Percentiles rank a stretch among this genome's conserved stretches.
Evolutionary conservation across 1,140 invertebrate species (phyloP).

Genomic region (Wiebesia pumilae): DNA sequence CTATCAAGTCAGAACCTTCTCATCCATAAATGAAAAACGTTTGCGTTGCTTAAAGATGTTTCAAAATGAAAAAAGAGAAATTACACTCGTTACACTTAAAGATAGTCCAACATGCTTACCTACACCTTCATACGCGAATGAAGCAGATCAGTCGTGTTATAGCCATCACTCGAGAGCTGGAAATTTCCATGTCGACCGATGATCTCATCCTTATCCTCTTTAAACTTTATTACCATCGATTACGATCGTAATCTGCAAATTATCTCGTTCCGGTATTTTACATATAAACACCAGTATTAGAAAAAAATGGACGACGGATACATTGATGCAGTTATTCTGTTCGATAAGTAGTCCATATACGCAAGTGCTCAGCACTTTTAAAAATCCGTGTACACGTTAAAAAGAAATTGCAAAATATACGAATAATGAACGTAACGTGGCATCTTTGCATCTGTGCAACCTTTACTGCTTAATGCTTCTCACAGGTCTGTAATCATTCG

Average conservation of each 20-base stretch:
- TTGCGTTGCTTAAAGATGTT: constrained; percentile 7
- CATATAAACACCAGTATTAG: constrained; percentile 51
- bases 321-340: constrained; percentile 48
- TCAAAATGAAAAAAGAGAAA: constrained; percentile 2
- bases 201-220: constrained; percentile 51
- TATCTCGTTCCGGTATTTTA: constrained; percentile 52
- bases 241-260: constrained; percentile 49
- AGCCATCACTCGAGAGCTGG: constrained; percentile 15
- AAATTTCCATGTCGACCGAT: constrained; percentile 50
- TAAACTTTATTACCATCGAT: constrained; percentile 51
- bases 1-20: constrained; percentile 25
- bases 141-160: not conserved
- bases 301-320: constrained; percentile 31
- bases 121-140: constrained; percentile 25
- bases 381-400: not conserved
- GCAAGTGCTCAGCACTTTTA: constrained; percentile 43
- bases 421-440: constrained; percentile 27
- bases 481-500: constrained; percentile 26
- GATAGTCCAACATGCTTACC: not conserved
- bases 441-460: not conserved
- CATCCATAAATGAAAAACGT: constrained; percentile 5
- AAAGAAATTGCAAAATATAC: constrained; percentile 5
- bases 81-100: constrained; percentile 39
- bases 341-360: constrained; percentile 42
- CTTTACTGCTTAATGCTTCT: constrained; percentile 17